Evolutionary conservation across 2,113 vertebrate genomes (phyloP), one percentile per base, ranked within the genome.

Genomic region (Cnemophilus loriae): DNA sequence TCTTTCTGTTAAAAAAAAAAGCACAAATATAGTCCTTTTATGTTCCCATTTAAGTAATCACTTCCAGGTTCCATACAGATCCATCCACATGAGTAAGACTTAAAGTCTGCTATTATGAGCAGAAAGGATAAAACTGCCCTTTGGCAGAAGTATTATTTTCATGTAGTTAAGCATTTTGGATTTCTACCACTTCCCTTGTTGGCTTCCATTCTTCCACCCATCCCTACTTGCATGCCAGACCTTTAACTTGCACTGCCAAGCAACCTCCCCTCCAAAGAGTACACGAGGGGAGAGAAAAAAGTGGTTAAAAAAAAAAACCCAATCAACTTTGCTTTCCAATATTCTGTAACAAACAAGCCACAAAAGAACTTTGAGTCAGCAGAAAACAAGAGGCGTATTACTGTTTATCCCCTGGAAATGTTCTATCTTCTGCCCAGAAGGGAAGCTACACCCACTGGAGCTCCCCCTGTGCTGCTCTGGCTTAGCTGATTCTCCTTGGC

Each of bases 1-100:
- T 93, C 47, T 90, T 65, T 70, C 52, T 56, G 32, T 75, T 80
- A 33, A 32, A 37, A 84, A 87, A 63, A 64, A 61, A 56, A 65
- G 22, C 37, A 90, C 42, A 91, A 84, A 91, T 92, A 79, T 27
- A 89, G 61, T 35, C 41, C 80, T 94, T 92, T 84, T 78, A 87
- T 74, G 67, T 90, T 96, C 82, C 39, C 49, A 81, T 80, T 91
- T 96, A 81, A 85, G 74, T 68, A 97, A 96, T 95, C 60, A 57
- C 49, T 96, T 95, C 81, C 77, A 96, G 70, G 65, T 93, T 93
- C 46, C 68, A 35, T 30, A 70, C 61, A 93, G 77, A 91, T 53
- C 49, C 73, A 88, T 85, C 33, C 71, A 50, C 59, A 77, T 77
- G 77, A 90, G 32, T 52, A 78, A 92, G 55, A 64, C 55, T 65